Conservation (phyloP, 1,140 invertebrate species). For the Choristoneura fumiferana region DNA sequence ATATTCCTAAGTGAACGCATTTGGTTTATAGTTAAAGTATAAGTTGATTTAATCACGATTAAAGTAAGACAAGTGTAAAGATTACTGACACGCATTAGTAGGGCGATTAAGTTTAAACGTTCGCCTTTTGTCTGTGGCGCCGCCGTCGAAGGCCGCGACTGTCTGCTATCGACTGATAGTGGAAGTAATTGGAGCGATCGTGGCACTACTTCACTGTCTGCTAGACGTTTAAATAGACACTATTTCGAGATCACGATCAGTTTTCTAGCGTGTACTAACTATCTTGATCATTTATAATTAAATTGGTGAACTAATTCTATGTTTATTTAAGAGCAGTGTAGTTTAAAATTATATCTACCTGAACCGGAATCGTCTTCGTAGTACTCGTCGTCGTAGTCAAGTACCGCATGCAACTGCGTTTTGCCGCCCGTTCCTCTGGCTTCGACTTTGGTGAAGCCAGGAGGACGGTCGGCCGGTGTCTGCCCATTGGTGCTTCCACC, state of each 20-base stretch:
- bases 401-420: slow-evolving; percentile 84
- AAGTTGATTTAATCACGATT: slow-evolving; percentile 4
- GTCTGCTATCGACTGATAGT: slow-evolving; percentile 46
- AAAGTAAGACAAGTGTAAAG: slow-evolving; percentile 13
- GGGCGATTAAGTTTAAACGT: slow-evolving; percentile 25
- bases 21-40: no score
- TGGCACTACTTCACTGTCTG: slow-evolving; percentile 24
- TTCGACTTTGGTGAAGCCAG: slow-evolving; percentile 79
- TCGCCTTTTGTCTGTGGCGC: slow-evolving; percentile 33
- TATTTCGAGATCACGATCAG: slow-evolving; percentile 26
- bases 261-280: slow-evolving; percentile 20
- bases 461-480: slow-evolving; percentile 53
- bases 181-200: slow-evolving; percentile 50
- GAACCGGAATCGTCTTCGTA: slow-evolving; percentile 69
- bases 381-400: slow-evolving; percentile 84
- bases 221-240: slow-evolving; percentile 20
- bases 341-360: slow-evolving; percentile 41
- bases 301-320: slow-evolving; percentile 26
- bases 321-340: slow-evolving; percentile 8
- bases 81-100: slow-evolving; percentile 14
- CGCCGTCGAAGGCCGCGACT: slow-evolving; percentile 28
- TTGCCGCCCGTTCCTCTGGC: slow-evolving; percentile 77
- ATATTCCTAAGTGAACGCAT: no score
- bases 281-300: slow-evolving; percentile 24
- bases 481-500: slow-evolving; percentile 41